A percentile compares a stretch with the other conserved stretches of the same genome.
These are phyloP conservation scores for Simalia tracyae DNA, from an alignment of 2,797 vertebrate species.

Conservation along the genomic window DNA sequence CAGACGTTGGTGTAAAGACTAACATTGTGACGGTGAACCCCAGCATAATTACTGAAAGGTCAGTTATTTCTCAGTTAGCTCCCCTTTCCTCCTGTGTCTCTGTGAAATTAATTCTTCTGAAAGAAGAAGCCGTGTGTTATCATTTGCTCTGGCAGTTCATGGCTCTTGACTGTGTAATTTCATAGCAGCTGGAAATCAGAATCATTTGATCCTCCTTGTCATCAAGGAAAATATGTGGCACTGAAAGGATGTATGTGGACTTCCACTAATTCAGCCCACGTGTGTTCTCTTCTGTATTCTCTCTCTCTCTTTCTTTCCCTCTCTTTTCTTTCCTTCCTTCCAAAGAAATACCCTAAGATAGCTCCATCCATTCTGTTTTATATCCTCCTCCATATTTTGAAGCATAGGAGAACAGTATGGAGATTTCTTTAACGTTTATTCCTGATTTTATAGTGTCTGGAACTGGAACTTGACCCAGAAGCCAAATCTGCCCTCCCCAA, in stretches of 20 bases:
- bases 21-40: slow-evolving; percentile 97
- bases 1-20: slow-evolving; percentile 94
- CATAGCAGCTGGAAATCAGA: not conserved
- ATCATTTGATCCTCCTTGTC: not conserved
- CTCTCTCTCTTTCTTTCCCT: not conserved
- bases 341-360: not conserved
- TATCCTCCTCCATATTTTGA: not conserved
- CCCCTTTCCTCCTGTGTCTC: not conserved
- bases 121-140: not conserved
- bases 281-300: not conserved
- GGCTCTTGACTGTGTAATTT: slow-evolving; percentile 7
- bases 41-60: slow-evolving; percentile 98
- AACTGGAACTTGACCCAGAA: not conserved
- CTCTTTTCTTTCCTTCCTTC: not conserved
- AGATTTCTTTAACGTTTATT: not conserved
- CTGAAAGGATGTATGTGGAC: not conserved
- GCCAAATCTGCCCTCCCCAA: not conserved
- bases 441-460: not conserved
- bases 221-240: not conserved
- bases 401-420: not conserved
- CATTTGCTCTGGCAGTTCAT: not conserved
- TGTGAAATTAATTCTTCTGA: not conserved
- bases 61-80: slow-evolving; percentile 31
- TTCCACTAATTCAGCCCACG: not conserved
- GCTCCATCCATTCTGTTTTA: not conserved